phyloP scores from a whole-genome alignment of 2,797 vertebrate species.

The Alfaro cultratus region DNA sequence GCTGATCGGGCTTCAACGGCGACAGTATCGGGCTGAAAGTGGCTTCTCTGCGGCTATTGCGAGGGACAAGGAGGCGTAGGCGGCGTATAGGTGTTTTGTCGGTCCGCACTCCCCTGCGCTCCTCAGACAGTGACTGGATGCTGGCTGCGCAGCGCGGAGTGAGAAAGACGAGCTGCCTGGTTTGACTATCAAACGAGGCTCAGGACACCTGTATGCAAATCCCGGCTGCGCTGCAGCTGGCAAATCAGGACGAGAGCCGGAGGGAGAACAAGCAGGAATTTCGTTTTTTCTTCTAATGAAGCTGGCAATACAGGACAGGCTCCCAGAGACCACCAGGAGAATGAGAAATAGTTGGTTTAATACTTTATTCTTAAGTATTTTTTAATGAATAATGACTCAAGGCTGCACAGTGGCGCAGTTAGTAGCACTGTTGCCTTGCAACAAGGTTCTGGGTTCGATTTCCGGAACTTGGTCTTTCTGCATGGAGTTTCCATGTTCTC shows the following conservation, averaged over 20 bases:
- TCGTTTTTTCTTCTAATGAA: constrained; percentile 14
- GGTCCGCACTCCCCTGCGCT: constrained; percentile 63
- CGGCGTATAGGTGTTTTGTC: constrained; percentile 20
- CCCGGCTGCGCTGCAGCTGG: constrained; percentile 1
- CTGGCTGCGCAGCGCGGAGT: constrained; percentile 56
- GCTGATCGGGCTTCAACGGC: constrained; percentile 17
- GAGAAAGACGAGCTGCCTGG: constrained; percentile 22
- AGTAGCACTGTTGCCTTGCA: too few relatives aligned
- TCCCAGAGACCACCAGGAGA: neutral
- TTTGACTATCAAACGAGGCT: constrained; percentile 67
- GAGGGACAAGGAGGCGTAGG: constrained; percentile 20
- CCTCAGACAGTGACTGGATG: constrained; percentile 57
- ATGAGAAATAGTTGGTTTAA: neutral
- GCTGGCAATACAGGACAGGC: neutral
- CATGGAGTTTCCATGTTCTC: too few relatives aligned
- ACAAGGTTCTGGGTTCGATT: too few relatives aligned
- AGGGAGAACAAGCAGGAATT: constrained; percentile 14
- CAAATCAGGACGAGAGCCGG: constrained; percentile 51
- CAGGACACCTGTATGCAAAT: constrained; percentile 66
- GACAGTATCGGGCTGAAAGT: constrained; percentile 16
- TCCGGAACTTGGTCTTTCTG: too few relatives aligned
- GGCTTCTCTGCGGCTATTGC: constrained; percentile 24
- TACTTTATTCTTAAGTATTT: too few relatives aligned
- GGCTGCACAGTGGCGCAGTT: too few relatives aligned
- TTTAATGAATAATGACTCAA: too few relatives aligned